These are phyloP conservation scores for Chanos chanos DNA, from an alignment of 2,797 vertebrate species.

Conservation along the genomic window DNA sequence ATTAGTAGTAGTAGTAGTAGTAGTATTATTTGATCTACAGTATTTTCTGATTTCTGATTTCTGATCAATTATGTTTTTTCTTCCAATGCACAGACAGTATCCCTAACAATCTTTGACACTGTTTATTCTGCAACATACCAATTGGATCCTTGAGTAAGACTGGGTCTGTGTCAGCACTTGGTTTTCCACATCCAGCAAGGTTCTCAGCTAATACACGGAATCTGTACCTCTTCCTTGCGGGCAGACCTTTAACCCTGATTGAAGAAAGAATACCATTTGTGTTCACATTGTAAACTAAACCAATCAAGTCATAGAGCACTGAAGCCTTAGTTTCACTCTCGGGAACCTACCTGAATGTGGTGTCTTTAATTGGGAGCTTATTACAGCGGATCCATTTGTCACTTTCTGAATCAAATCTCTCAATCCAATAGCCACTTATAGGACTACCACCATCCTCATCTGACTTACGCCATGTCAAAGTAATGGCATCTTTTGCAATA, in stretches of 20 bases:
- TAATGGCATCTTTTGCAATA: conserved; percentile 89
- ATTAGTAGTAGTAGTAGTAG: too few species aligned
- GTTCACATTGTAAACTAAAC: conserved; percentile 20
- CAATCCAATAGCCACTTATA: conserved; percentile 97
- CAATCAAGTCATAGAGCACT: too few species aligned
- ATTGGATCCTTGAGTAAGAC: conserved; percentile 96
- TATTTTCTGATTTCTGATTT: too few species aligned
- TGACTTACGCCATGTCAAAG: conserved; percentile 92
- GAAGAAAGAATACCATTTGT: not conserved
- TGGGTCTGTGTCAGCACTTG: conserved; percentile 86
- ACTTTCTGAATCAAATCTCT: conserved; percentile 89
- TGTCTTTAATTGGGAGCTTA: conserved; percentile 90
- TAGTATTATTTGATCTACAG: too few species aligned
- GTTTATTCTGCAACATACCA: conserved; percentile 59
- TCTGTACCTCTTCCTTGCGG: conserved; percentile 91
- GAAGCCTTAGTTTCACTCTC: too few species aligned
- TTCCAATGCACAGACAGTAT: too few species aligned
- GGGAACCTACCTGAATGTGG: conserved; percentile 81
- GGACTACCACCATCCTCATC: conserved; percentile 97
- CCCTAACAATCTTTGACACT: too few species aligned
- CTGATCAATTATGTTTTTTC: too few species aligned
- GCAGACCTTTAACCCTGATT: conserved; percentile 90
- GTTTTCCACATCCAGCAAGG: conserved; percentile 92
- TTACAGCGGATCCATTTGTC: conserved; percentile 98
- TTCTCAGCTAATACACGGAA: conserved; percentile 98